Base-by-base conservation (phyloP, 1,140 invertebrate species). In the Holcopasites calliopsidis region DNA sequence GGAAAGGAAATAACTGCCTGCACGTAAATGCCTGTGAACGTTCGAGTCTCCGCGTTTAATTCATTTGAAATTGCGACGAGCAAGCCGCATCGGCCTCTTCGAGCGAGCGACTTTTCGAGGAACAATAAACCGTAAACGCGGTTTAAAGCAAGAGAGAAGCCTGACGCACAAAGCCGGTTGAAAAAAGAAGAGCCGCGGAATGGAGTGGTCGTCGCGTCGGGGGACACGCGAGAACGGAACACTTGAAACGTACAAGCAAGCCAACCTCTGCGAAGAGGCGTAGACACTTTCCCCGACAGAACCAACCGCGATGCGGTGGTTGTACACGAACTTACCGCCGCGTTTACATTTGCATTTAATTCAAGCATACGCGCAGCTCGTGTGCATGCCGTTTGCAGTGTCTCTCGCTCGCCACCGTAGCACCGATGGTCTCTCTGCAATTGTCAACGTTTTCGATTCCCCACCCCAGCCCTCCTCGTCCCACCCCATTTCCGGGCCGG, bases 321-420 rank as follows among this genome's bases (percentile, higher is more conserved):
- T 11, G 47, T 26, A 54, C 70, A 54, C 47, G 16, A 54, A 40
- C 50, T 73, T 50, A 31, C 1, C 23, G 40, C 8, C 26, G 42
- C 58, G 35, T 72, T 72, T 73, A 65, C 72, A 75, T 75, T 75
- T 44, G 23, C 64, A 55, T 69, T 75, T 75, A 66, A 75, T 75
- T 75, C 64, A 55, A 58, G 49, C 64, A 47, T 47, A 57, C 64
- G 62, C 72, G 64, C n/a, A n/a, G 44, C 11, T 3, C 31, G n/a
- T 62, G 58, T 49, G 49, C 61, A 26, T 66, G 38, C 49, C 28
- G 60, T 11, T 66, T 28, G 23, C 23, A 35, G 60, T 64, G 38
- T 28, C 50, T 7, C 23, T 23, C 23, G 8, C 0, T 13, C 31
- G 6, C 18, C 16, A 7, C 21, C 3, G 26, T 16, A 55, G 2